Base-by-base conservation (phyloP, 1,140 invertebrate genomes). In the Drosophila kohkoa region DNA sequence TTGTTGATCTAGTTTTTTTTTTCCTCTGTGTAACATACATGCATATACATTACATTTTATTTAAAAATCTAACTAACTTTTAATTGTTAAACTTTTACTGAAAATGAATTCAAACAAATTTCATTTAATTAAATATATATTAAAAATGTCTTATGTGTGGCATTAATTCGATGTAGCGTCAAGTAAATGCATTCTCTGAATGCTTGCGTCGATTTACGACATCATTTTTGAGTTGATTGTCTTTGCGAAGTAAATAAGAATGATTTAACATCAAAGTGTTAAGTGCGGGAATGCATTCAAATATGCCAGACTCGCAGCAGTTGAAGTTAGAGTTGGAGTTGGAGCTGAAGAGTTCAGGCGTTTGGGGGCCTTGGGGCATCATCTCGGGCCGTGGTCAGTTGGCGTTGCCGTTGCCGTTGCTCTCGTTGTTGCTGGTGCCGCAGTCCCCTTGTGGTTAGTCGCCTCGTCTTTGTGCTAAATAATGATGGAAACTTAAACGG, bases 401-500 rank as follows among this genome's bases (percentile, higher is more conserved):
- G 57, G 11, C 32, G n/a, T n/a, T 30, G 28, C 3, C 28, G 6
- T 32, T 32, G 30, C 30, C 30, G 15, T 15, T 38, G 54, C 15
- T 41, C 4, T 46, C 15, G 15, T 13, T 7, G 45, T 16, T 48
- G 16, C 6, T 20, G 13, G n/a, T 63, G 58, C 55, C 7, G 46
- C 49, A 13, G 55, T 46, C 55, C 83, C 60, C 80, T 72, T 75
- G 83, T 72, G 83, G 83, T 64, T 79, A 79, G 72, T 77, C 68
- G 79, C 77, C 79, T 80, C 83, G 81, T 81, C 77, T 80, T 75
- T 88, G 80, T 82, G 83, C 77, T 88, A 82, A 88, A 88, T 88
- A 88, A 88, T 88, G 83, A 88, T 88, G 83, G 80, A 88, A 88
- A 88, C 80, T 70, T 88, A 88, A 88, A 75, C 63, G 77, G 45